Evolutionary conservation across 2,797 vertebrate species (phyloP), one percentile per base, ranked within the genome.

Genomic region (Hafferia zeledoni): DNA sequence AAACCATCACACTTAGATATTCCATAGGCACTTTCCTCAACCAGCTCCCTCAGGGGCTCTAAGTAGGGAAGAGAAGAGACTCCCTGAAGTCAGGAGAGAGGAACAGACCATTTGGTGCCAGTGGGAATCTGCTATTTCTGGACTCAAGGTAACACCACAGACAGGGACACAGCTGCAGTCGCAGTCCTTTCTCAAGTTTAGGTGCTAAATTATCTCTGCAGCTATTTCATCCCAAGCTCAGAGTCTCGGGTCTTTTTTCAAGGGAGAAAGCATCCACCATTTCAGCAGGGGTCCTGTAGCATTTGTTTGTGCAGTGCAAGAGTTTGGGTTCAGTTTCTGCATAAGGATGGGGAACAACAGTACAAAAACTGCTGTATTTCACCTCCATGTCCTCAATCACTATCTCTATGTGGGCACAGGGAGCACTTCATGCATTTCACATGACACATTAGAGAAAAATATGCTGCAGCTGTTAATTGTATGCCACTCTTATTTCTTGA

Each of bases 121-220:
- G 5, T 2, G 37, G 44, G 41, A 83, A 22, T 27, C 60, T 83
- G 39, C 41, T 56, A 6, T 57, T 84, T 52, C 35, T n/a, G 16
- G 28, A 35, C 56, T 82, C 28, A 46, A 11, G 30, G 23, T 35
- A 69, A 39, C 3, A 2, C 46, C 28, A 22, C 1, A 1, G 17
- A 33, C 8, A 37, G 35, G 6, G 14, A 22, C 25, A 35, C 0
- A 0, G 24, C 20, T 82, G 27, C 33, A 65, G n/a, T 35, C 20
- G 20, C n/a, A 44, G 9, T 5, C 39, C 22, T 75, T 72, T 53
- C 47, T 84, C 19, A 30, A 33, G 9, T 52, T 89, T 28, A 27
- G 43, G 19, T 82, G 30, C 20, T 90, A 35, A 52, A 60, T 75
- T 80, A 57, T 7, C 35, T 64, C 46, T 63, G 55, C n/a, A 61